A percentile compares a stretch with the other conserved stretches of the same genome.
Conservation (phyloP, 2,888 invertebrate genomes). For the Ochlodes sylvanus region DNA sequence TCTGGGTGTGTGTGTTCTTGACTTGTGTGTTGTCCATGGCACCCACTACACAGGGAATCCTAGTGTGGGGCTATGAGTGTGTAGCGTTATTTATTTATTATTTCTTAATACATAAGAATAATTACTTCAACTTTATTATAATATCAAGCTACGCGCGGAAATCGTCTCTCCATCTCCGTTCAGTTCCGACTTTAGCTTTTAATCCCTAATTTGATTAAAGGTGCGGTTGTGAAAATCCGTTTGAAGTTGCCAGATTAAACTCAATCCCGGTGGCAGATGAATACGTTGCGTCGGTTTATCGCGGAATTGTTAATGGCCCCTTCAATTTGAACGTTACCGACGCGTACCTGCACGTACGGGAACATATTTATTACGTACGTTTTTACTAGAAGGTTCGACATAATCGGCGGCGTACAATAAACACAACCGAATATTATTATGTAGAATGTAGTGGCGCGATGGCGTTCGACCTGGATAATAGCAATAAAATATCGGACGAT, state of each 20-base stretch:
- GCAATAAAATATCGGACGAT: slow-evolving; percentile 60
- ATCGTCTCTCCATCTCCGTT: neutral
- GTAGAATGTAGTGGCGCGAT: neutral
- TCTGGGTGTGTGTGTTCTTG: too few species aligned
- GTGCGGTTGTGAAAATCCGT: slow-evolving; percentile 40
- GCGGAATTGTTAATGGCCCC: neutral
- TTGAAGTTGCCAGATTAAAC: neutral
- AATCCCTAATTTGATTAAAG: slow-evolving; percentile 44
- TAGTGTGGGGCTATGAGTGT: too few species aligned
- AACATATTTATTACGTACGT: neutral
- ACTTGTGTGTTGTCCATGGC: too few species aligned
- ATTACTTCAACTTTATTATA: too few species aligned
- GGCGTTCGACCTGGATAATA: slow-evolving; percentile 47
- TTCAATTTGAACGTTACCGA: neutral
- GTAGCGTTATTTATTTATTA: too few species aligned
- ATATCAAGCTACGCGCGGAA: too few species aligned
- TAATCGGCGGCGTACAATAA: neutral
- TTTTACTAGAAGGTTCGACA: neutral
- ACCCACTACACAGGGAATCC: too few species aligned
- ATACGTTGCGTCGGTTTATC: neutral
- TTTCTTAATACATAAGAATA: too few species aligned
- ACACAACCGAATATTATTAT: neutral
- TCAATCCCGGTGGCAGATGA: neutral
- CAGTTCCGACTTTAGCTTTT: slow-evolving; percentile 32
- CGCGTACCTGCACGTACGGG: neutral